Conservation (phyloP, 2,113 vertebrate genomes). For the Chionis minor region DNA sequence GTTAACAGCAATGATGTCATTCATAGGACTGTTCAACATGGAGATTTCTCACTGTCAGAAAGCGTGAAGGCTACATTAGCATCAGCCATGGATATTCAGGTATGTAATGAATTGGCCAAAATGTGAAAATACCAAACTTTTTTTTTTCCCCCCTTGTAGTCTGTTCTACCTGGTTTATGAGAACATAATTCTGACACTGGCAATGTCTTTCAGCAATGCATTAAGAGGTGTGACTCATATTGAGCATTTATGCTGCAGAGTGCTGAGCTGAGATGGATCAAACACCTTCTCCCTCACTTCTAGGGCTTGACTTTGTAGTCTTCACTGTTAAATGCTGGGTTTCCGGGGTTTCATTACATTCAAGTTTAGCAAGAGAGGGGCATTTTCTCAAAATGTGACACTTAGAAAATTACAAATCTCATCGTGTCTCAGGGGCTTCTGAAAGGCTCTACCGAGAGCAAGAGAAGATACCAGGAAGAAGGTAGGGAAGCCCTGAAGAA, state of each 20-base stretch:
- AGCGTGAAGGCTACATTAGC: conserved; percentile 79
- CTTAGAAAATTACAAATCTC: background rate
- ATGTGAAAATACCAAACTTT: background rate
- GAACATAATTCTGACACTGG: background rate
- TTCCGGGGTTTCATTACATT: background rate
- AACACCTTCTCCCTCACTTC: background rate
- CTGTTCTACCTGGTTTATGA: background rate
- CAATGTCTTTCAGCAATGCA: background rate
- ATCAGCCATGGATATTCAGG: conserved; percentile 95
- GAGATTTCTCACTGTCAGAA: conserved; percentile 85
- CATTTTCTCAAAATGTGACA: background rate
- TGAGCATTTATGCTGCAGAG: background rate
- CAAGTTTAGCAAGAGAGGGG: background rate
- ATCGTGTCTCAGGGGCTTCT: background rate
- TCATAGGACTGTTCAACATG: conserved; percentile 79
- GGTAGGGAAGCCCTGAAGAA: background rate
- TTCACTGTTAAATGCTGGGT: background rate
- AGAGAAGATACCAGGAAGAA: background rate
- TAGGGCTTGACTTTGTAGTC: background rate
- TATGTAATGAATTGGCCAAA: conserved; percentile 27
- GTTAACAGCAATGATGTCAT: conserved; percentile 91
- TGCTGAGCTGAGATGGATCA: background rate
- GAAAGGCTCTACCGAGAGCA: background rate
- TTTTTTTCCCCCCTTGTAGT: background rate
- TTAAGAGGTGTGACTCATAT: background rate